Conservation (phyloP, 2,888 invertebrate species). For the Dorcus parallelipipedus region DNA sequence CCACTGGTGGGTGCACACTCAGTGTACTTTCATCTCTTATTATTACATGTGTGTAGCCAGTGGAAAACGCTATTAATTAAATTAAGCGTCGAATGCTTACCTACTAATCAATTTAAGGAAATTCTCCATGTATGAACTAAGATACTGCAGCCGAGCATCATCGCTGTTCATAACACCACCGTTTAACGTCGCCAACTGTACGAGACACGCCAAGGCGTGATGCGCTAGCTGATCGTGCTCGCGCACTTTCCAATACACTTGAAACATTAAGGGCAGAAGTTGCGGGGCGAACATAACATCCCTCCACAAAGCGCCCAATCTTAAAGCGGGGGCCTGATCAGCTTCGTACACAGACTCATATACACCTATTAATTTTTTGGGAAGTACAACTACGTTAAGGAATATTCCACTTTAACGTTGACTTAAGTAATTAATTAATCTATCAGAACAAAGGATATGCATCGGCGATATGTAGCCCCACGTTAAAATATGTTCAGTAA, state of each 20-base stretch:
- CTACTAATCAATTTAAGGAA: conserved; percentile 59
- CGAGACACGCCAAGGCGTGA: conserved; percentile 76
- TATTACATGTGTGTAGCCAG: neutral
- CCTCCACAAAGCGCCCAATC: conserved; percentile 66
- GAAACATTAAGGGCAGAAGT: conserved; percentile 75
- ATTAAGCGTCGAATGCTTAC: conserved; percentile 39
- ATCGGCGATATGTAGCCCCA: conserved; percentile 76
- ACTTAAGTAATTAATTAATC: neutral
- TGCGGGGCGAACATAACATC: conserved; percentile 73
- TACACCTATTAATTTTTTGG: conserved; percentile 67
- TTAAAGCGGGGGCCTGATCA: conserved; percentile 60
- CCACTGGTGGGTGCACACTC: too few species aligned
- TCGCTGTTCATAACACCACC: conserved; percentile 55
- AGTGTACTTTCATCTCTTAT: too few species aligned
- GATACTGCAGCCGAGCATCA: conserved; percentile 54
- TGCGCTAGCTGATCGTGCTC: conserved; percentile 70
- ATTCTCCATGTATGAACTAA: conserved; percentile 58
- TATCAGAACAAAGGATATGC: conserved; percentile 38
- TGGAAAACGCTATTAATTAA: neutral
- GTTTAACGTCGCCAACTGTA: conserved; percentile 71
- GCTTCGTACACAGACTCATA: conserved; percentile 68
- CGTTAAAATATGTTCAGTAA: conserved; percentile 73
- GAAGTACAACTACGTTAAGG: conserved; percentile 47
- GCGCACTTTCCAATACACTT: conserved; percentile 78
- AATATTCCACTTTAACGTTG: neutral